Evolutionary conservation across 2,113 vertebrate species (phyloP), one percentile per base, ranked within the genome.

Genomic region (Sorex araneus): DNA sequence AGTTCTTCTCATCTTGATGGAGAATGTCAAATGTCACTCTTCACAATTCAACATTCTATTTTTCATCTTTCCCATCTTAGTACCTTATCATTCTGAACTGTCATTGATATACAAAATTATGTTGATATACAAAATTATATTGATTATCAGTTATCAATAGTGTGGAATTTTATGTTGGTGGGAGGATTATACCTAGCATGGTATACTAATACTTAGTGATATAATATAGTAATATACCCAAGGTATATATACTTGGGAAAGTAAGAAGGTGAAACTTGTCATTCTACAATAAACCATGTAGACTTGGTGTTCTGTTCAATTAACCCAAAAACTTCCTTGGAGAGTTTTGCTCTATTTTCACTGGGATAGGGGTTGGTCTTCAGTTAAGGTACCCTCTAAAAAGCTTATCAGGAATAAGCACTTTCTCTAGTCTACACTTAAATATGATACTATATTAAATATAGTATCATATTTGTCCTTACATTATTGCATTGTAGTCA

Each of bases 291-390:
- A 34, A 73, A 69, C 28, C 12, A 9, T 12, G 23, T 32, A 67
- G 32, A 2, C 0, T 30, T 34, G 12, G 0, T 15, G 9, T 50
- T 6, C 18, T 23, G 0, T 8, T 71, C 30, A 16, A 54, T 0
- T 30, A 9, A 23, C 16, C 30, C 66, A 86, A n/a, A 9, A 2
- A 32, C 9, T 3, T 67, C 21, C 13, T 6, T 7, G 10, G 1
- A 57, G 34, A 77, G 66, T 3, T 63, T 28, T 32, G 7, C 11
- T 16, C n/a, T 77, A 28, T 12, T 25, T 36, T 1, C 6, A 13
- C 12, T 2, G 10, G 1, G n/a, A 28, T 2, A 34, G 2, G 1
- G 3, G 3, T 9, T 8, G 3, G 28, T 15, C 3, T 5, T 9
- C 8, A 78, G 30, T 28, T 57, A 36, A 71, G n/a, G 36, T 7